A percentile compares a stretch with the other conserved stretches of the same genome.
Evolutionary conservation across 2,888 invertebrate species (phyloP).

Genomic region (Leptopilina syphax): DNA sequence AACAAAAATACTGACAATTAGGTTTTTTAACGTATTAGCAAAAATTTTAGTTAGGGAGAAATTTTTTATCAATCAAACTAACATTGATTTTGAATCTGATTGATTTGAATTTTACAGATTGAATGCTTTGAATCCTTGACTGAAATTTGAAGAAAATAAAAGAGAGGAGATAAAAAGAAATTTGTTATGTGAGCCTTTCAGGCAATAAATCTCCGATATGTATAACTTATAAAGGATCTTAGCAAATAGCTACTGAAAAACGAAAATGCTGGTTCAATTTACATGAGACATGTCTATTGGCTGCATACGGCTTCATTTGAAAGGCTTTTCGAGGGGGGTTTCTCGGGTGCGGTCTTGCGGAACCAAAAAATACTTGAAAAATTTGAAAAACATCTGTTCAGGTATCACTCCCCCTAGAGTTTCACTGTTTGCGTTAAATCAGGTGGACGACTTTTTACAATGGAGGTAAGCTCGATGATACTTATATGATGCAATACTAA

Average conservation of each 20-base stretch:
- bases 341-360: conserved; percentile 64
- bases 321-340: conserved; percentile 57
- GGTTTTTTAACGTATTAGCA: too few species aligned
- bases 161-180: conserved; percentile 3
- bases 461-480: conserved; percentile 47
- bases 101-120: too few species aligned
- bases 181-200: conserved; percentile 1
- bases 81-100: too few species aligned
- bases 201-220: conserved; percentile 26
- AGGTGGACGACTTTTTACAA: conserved; percentile 70
- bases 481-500: conserved; percentile 40
- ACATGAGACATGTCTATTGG: conserved; percentile 48
- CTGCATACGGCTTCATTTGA: conserved; percentile 64
- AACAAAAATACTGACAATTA: too few species aligned
- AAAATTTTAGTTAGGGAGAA: too few species aligned
- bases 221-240: conserved; percentile 14
- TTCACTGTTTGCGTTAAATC: conserved; percentile 73
- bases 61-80: too few species aligned
- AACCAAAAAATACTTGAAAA: conserved; percentile 65
- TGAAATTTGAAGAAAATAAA: too few species aligned
- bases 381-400: conserved; percentile 72
- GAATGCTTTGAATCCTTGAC: too few species aligned
- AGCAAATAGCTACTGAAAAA: conserved; percentile 24
- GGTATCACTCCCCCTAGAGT: conserved; percentile 71
- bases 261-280: conserved; percentile 25